phyloP scores from a whole-genome alignment of 2,113 vertebrate species.

The Eublepharis macularius region DNA sequence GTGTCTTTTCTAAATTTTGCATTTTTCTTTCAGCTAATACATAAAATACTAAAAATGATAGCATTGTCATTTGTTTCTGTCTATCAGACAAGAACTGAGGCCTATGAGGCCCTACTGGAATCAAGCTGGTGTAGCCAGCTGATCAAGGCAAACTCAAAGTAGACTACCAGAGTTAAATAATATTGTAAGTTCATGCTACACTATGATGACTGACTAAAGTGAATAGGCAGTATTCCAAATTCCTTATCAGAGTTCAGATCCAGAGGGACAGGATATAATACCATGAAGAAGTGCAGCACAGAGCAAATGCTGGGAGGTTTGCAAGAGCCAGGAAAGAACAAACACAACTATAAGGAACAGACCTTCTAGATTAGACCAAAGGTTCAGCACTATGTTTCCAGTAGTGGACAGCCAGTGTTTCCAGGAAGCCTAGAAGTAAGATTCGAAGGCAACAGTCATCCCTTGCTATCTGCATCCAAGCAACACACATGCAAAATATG shows the following conservation, averaged over 20 bases:
- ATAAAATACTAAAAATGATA: background rate
- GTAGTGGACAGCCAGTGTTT: too few relatives aligned
- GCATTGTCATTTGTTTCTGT: background rate
- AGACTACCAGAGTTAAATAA: background rate
- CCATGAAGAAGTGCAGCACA: background rate
- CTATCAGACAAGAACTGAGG: background rate
- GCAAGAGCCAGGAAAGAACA: background rate
- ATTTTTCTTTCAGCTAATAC: conserved; percentile 2
- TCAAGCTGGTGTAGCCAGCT: background rate
- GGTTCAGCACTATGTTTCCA: background rate
- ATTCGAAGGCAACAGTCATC: background rate
- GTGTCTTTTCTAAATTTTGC: background rate
- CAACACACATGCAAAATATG: too few relatives aligned
- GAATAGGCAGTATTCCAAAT: background rate
- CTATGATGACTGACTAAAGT: background rate
- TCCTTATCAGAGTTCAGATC: background rate
- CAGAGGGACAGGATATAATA: background rate
- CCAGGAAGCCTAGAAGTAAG: background rate
- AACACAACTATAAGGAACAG: too few relatives aligned
- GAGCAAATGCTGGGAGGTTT: background rate
- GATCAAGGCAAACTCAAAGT: background rate
- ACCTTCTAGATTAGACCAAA: too few relatives aligned
- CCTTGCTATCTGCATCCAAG: too few relatives aligned
- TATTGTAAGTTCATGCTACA: background rate
- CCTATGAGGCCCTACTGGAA: background rate